phyloP scores from a whole-genome alignment of 2,888 invertebrate genomes.

The Amiota communis region DNA sequence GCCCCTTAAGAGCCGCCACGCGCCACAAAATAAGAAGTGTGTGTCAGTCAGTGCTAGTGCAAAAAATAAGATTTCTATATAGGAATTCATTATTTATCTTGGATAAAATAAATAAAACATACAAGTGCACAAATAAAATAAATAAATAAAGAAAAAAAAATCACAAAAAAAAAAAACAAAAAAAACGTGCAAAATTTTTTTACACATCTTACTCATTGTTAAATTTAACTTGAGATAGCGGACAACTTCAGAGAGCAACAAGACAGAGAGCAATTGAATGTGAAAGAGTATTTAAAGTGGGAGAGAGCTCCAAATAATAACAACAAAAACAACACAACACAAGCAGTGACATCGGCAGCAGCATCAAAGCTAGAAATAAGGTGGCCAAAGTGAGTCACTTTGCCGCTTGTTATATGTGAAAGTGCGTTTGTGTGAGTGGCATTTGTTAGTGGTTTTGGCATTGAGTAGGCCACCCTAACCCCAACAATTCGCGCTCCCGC shows the following conservation, averaged over 20 bases:
- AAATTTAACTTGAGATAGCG: constrained; percentile 33
- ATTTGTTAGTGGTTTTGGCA: constrained; percentile 10
- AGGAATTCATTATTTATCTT: constrained; percentile 16
- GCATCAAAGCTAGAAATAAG: not conserved
- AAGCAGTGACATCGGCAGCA: not conserved
- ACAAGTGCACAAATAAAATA: constrained; percentile 19
- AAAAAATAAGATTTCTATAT: constrained; percentile 14
- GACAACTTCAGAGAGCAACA: too few relatives aligned
- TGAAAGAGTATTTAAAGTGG: too few relatives aligned
- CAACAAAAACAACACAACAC: not conserved
- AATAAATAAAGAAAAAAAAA: constrained; percentile 17
- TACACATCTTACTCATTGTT: constrained; percentile 49
- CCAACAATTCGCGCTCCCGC: too few relatives aligned
- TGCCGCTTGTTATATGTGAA: not conserved
- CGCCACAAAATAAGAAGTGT: not conserved
- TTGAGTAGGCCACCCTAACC: not conserved
- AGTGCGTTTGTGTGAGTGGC: too few relatives aligned
- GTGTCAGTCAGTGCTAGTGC: not conserved
- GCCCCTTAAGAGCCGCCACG: not conserved
- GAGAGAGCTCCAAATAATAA: constrained; percentile 8
- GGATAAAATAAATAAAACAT: not conserved
- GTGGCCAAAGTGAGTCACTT: constrained; percentile 16
- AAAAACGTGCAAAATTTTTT: constrained; percentile 30
- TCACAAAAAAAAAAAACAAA: constrained; percentile 23
- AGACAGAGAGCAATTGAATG: too few relatives aligned